phyloP scores from a whole-genome alignment of 2,113 vertebrate genomes.

The Mirounga angustirostris region DNA sequence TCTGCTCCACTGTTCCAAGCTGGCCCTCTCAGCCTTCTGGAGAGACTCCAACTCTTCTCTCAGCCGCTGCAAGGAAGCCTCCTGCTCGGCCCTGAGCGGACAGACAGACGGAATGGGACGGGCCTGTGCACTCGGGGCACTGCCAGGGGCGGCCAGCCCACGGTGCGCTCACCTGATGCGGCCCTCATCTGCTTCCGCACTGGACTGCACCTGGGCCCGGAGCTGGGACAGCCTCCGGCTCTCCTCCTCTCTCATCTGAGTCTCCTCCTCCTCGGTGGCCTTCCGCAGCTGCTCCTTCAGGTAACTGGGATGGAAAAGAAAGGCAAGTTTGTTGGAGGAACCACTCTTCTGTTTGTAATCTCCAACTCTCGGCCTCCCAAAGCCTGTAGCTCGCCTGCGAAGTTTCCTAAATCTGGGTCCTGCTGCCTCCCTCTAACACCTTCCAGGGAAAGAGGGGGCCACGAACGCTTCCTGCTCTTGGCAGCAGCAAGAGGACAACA shows the following conservation, averaged over 20 bases:
- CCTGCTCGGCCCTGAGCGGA: constrained; percentile 89
- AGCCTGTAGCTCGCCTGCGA: background rate
- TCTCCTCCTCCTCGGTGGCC: constrained; percentile 76
- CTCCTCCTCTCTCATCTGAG: constrained; percentile 85
- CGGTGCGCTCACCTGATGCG: constrained; percentile 88
- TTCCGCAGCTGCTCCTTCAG: constrained; percentile 86
- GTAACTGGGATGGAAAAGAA: constrained; percentile 80
- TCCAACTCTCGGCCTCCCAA: background rate
- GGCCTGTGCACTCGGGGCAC: accelerated
- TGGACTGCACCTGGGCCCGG: constrained; percentile 77
- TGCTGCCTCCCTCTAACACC: background rate
- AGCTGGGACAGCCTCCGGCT: constrained; percentile 83
- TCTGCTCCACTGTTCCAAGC: constrained; percentile 85
- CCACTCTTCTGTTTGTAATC: no score
- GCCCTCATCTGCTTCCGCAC: constrained; percentile 82
- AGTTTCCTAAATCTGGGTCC: background rate
- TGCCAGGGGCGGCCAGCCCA: background rate
- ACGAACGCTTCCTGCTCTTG: background rate
- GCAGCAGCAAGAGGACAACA: background rate
- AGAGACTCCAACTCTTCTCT: constrained; percentile 84
- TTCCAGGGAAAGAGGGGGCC: background rate
- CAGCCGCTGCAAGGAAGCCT: constrained; percentile 84
- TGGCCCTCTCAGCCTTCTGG: constrained; percentile 76
- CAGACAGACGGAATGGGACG: background rate
- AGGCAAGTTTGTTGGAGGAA: background rate